phyloP scores from a whole-genome alignment of 1,140 invertebrate species.

The Caerostris extrusa region DNA sequence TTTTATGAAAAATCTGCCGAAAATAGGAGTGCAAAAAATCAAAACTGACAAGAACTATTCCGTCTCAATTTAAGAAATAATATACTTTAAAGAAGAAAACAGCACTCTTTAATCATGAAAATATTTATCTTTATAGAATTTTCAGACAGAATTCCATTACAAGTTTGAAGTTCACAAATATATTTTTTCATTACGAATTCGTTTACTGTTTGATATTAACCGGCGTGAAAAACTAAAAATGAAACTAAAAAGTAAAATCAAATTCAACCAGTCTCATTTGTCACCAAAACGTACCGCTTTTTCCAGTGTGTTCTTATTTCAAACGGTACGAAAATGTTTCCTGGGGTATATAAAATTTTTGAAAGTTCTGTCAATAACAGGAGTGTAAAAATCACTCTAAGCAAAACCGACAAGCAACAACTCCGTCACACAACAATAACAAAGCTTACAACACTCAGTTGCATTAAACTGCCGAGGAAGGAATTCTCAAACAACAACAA shows the following conservation, averaged over 20 bases:
- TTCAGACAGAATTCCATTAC: too few relatives aligned
- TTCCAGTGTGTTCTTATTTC: conserved; percentile 31
- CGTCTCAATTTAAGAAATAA: too few relatives aligned
- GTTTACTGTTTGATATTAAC: too few relatives aligned
- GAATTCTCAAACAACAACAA: neutral
- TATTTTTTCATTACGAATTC: too few relatives aligned
- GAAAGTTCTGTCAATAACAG: conserved; percentile 65
- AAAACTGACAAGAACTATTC: too few relatives aligned
- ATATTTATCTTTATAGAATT: too few relatives aligned
- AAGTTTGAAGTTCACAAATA: too few relatives aligned
- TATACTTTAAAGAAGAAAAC: too few relatives aligned
- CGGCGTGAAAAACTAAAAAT: too few relatives aligned
- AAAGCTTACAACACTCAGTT: conserved; percentile 11
- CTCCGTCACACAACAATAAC: conserved; percentile 38
- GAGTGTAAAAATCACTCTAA: conserved; percentile 36
- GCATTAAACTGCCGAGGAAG: neutral
- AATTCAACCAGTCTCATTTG: neutral
- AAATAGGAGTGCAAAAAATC: too few relatives aligned
- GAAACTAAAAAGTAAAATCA: neutral
- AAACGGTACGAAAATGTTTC: neutral
- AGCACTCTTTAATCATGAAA: too few relatives aligned
- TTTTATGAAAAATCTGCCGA: too few relatives aligned
- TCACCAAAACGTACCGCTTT: neutral
- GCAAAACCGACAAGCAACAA: conserved; percentile 63
- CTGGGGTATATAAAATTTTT: neutral